Evolutionary conservation across 2,888 invertebrate species (phyloP), one percentile per base, ranked within the genome.

Genomic region (Rhagonycha lutea): DNA sequence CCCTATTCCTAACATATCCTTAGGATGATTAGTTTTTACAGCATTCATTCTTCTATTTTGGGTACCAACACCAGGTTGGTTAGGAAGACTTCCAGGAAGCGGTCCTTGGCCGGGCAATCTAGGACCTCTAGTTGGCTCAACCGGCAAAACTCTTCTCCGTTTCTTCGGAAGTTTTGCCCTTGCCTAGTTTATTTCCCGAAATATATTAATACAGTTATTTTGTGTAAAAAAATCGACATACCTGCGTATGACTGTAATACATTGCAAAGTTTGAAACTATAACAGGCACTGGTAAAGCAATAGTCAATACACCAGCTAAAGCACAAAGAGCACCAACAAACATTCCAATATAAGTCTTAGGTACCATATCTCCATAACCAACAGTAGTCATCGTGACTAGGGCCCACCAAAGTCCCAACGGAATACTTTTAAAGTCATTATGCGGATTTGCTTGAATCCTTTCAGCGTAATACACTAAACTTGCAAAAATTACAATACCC

Each of bases 201-300:
- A 12, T 12, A 32, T n/a, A 32, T 18, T 18, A 12, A 32, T 32
- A 4, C 12, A 0, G 5, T 32, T 12, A 12, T 12, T 32, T n/a
- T 32, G 12, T n/a, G 32, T 32, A 12, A 62, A 62, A 23, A 14
- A 24, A 24, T 32, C 4, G 32, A 78, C 81, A 84, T 83, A 88
- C 88, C 86, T 88, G 95, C 84, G 96, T 96, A 89, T 96, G 96
- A 83, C 96, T 96, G 90, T 96, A 96, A 90, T 96, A 96, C 96
- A 96, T 96, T 85, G 96, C 96, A 89, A 99, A 99, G 91, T 99
- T 99, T 89, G 97, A 98, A 82, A 99, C 99, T 87, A 99, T 99
- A 89, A 99, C 99, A 83, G 99, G 98, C 85, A 99, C 98, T 82
- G 99, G 99, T 86, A 99, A 92, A 85, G 99, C 99, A 90, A 99